phyloP scores from a whole-genome alignment of 2,113 vertebrate genomes.

The Spea bombifrons region DNA sequence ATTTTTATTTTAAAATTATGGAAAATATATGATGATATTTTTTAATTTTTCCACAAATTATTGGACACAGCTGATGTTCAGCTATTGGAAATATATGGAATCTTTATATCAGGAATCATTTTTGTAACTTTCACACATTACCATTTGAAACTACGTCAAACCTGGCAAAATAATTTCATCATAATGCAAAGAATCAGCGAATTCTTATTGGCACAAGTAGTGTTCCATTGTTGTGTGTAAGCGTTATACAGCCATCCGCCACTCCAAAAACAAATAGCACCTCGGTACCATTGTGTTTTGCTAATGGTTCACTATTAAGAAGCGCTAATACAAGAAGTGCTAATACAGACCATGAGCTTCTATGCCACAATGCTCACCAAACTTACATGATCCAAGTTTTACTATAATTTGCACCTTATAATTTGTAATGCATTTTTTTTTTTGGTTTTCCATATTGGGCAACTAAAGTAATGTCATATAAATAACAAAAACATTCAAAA shows the following conservation, averaged over 20 bases:
- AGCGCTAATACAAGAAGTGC: not conserved
- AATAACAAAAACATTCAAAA: no score
- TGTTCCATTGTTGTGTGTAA: not conserved
- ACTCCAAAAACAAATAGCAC: constrained; percentile 1
- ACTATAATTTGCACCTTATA: not conserved
- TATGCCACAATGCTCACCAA: not conserved
- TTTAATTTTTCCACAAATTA: not conserved
- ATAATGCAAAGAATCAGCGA: not conserved
- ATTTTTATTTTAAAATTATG: not conserved
- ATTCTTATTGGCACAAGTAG: constrained; percentile 17
- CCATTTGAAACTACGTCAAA: not conserved
- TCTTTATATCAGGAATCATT: not conserved
- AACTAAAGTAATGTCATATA: no score
- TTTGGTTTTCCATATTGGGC: not conserved
- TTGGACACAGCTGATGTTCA: no score
- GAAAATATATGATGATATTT: not conserved
- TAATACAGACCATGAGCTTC: not conserved
- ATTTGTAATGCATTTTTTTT: not conserved
- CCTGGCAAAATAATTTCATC: not conserved
- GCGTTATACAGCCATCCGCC: not conserved
- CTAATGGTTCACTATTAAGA: not conserved
- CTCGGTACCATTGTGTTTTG: constrained; percentile 7
- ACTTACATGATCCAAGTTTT: not conserved
- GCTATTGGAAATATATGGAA: no score
- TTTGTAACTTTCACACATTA: not conserved